Conservation (phyloP, 2,888 invertebrate species). For the Timema podura region DNA sequence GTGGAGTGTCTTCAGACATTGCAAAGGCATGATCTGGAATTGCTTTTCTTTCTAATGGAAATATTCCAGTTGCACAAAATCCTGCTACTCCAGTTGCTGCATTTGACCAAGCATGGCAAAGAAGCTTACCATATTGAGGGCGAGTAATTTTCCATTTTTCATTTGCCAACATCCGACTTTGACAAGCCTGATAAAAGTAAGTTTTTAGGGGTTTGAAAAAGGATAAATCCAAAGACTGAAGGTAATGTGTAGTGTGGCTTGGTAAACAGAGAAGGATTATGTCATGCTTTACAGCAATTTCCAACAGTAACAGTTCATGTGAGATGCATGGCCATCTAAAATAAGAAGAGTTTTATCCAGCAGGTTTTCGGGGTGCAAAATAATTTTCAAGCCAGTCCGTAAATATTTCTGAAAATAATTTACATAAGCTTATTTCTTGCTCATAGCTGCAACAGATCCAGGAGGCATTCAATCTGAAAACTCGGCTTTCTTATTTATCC, state of each 20-base stretch:
- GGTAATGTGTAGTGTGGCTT: conserved; percentile 8
- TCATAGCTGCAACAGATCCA: too few relatives aligned
- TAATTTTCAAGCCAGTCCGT: conserved; percentile 36
- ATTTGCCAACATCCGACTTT: background rate
- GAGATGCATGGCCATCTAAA: too few relatives aligned
- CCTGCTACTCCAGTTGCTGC: background rate
- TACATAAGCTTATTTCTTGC: conserved; percentile 35
- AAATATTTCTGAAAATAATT: conserved; percentile 34
- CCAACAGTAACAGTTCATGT: too few relatives aligned
- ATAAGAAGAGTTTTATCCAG: too few relatives aligned
- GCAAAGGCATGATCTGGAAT: conserved; percentile 11
- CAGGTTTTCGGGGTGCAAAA: conserved; percentile 37
- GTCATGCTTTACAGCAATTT: background rate
- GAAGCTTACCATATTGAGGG: conserved; percentile 2
- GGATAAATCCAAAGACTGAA: background rate
- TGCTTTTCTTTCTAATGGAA: background rate
- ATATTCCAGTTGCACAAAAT: too few relatives aligned
- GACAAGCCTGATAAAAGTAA: too few relatives aligned
- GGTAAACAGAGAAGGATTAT: conserved; percentile 1
- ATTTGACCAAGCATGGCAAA: conserved; percentile 4
- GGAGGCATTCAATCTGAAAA: too few relatives aligned
- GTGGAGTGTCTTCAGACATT: background rate
- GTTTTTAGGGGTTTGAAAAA: too few relatives aligned
- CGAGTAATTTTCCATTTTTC: too few relatives aligned
- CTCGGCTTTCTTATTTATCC: conserved; percentile 36